Evolutionary conservation across 1,140 invertebrate species (phyloP).

Genomic region (Eumeta japonica): DNA sequence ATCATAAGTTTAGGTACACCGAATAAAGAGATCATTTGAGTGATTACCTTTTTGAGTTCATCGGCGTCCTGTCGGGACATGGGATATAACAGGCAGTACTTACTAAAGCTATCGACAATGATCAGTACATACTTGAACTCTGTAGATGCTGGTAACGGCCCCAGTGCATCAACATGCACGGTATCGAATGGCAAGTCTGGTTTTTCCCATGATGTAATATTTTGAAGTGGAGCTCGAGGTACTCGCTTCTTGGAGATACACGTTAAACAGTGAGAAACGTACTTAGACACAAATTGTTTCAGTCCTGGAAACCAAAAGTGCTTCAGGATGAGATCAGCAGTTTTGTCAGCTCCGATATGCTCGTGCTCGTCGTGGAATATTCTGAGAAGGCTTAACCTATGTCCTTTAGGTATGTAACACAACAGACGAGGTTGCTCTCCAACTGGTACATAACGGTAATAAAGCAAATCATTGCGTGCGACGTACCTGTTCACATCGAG

Average conservation of each 20-base stretch:
- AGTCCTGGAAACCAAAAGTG: too few relatives aligned
- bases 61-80: slow-evolving; percentile 6
- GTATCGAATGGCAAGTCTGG: slow-evolving; percentile 10
- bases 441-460: slow-evolving; percentile 5
- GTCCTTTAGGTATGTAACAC: slow-evolving; percentile 8
- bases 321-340: slow-evolving; percentile 9
- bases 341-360: slow-evolving; percentile 16
- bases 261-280: too few relatives aligned
- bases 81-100: slow-evolving; percentile 11
- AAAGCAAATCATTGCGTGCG: slow-evolving; percentile 6
- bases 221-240: slow-evolving; percentile 5
- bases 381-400: slow-evolving; percentile 12
- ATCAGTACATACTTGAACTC: slow-evolving; percentile 9
- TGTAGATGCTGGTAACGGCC: slow-evolving; percentile 11
- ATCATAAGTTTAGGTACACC: slow-evolving; percentile 9
- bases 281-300: too few relatives aligned
- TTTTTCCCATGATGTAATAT: slow-evolving; percentile 8
- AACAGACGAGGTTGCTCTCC: slow-evolving; percentile 6
- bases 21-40: slow-evolving; percentile 12
- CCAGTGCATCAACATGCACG: slow-evolving; percentile 15
- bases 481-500: slow-evolving; percentile 4
- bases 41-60: slow-evolving; percentile 9
- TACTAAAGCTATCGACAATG: slow-evolving; percentile 14
- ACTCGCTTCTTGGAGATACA: slow-evolving; percentile 8
- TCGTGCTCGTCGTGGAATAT: slow-evolving; percentile 21